phyloP scores from a whole-genome alignment of 2,888 invertebrate species.

The Papilio protenor region DNA sequence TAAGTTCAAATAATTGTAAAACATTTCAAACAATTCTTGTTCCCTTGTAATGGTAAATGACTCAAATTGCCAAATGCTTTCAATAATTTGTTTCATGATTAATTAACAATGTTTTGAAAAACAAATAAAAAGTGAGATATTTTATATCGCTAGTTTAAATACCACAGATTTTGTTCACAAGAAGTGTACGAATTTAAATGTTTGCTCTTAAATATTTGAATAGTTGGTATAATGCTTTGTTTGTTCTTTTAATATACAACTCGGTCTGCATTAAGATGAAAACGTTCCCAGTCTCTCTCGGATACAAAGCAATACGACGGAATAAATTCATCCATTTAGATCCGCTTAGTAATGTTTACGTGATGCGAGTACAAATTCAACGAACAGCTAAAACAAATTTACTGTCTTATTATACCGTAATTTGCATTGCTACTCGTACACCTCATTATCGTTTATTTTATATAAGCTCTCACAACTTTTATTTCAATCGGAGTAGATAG shows the following conservation, averaged over 20 bases:
- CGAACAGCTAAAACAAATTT: constrained; percentile 34
- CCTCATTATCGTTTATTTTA: constrained; percentile 16
- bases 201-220: constrained; percentile 21
- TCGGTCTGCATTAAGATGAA: constrained; percentile 31
- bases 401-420: constrained; percentile 31
- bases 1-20: neutral
- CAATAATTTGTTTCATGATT: neutral
- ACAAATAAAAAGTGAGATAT: constrained; percentile 5
- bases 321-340: constrained; percentile 37
- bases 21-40: neutral
- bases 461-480: constrained; percentile 17
- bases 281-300: constrained; percentile 28
- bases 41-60: neutral
- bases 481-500: neutral
- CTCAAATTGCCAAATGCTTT: neutral
- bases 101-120: neutral
- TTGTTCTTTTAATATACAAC: constrained; percentile 24
- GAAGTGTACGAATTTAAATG: constrained; percentile 21
- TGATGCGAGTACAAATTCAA: constrained; percentile 39
- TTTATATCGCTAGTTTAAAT: neutral
- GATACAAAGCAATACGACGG: constrained; percentile 30
- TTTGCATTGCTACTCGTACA: constrained; percentile 28
- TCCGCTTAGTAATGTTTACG: constrained; percentile 42
- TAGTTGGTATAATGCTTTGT: constrained; percentile 19
- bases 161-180: neutral